These are phyloP conservation scores for Argynnis bischoffii DNA, from an alignment of 2,888 invertebrate species.

Conservation along the genomic window DNA sequence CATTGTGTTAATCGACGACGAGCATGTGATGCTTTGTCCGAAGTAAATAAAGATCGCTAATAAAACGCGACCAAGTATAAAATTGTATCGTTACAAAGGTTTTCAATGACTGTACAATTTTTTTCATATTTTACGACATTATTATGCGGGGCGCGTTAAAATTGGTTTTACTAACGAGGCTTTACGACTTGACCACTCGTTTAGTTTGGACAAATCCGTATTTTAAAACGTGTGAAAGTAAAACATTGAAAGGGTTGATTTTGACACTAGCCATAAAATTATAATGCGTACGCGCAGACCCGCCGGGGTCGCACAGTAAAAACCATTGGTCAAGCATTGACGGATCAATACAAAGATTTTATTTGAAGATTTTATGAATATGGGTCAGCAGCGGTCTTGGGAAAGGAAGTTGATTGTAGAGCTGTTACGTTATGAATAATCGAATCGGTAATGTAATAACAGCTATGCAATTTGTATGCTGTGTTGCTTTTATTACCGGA, in stretches of 20 bases:
- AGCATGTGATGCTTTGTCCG: slow-evolving; percentile 1
- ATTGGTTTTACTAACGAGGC: slow-evolving; percentile 57
- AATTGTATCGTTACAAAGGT: slow-evolving; percentile 34
- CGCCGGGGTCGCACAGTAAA: slow-evolving; percentile 66
- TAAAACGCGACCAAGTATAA: slow-evolving; percentile 42
- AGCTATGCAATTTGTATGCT: slow-evolving; percentile 32
- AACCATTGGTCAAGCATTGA: slow-evolving; percentile 76
- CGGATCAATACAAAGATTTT: slow-evolving; percentile 61
- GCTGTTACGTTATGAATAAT: slow-evolving; percentile 34
- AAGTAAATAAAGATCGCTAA: slow-evolving; percentile 31
- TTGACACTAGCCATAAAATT: slow-evolving; percentile 60
- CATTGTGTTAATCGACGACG: slow-evolving; percentile 19
- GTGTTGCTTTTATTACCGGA: slow-evolving; percentile 27
- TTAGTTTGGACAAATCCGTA: slow-evolving; percentile 62
- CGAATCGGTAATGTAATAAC: slow-evolving; percentile 31
- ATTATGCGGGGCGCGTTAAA: slow-evolving; percentile 64
- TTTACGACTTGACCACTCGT: slow-evolving; percentile 71
- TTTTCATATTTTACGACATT: slow-evolving; percentile 70
- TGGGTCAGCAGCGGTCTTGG: slow-evolving; percentile 71
- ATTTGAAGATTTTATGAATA: slow-evolving; percentile 62
- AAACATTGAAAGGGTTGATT: slow-evolving; percentile 64
- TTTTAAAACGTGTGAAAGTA: slow-evolving; percentile 79
- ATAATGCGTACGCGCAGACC: slow-evolving; percentile 55
- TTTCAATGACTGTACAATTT: slow-evolving; percentile 45
- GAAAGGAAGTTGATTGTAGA: slow-evolving; percentile 64